Base-by-base conservation (phyloP, 2,113 vertebrate species). In the Cyprinodon tularosa region DNA sequence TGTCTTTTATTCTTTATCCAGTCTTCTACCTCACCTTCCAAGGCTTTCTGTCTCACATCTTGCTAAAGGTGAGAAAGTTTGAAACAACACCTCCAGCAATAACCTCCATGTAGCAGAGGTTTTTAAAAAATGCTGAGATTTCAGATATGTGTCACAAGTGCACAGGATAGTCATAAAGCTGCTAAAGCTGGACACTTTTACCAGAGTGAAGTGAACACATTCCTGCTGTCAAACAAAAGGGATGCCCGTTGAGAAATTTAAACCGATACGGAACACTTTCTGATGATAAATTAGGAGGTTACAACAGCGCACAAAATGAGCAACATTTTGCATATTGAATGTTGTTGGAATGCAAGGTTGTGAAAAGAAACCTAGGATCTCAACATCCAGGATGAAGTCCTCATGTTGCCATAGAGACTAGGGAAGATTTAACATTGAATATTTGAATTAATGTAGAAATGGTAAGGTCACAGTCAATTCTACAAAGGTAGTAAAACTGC, bases 341-440 rank as follows among this genome's bases (percentile, higher is more conserved):
- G 14, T 42, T 22, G 12, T 60, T 47, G 3, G 14, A 48, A 48
- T 38, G n/a, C 39, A 13, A 29, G 7, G 15, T 71, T 77, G 29
- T 44, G 13, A 66, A 38, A 22, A 63, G 64, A 65, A 60, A 48
- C 1, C 64, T 44, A 29, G 48, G 11, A 68, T 59, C 37, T 22
- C n/a, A 12, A 22, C 14, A 39, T 75, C 65, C 2, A 39, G 15
- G 14, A 50, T 48, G 0, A 38, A 81, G 36, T 38, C 78, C 57
- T 57, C 45, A 63, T 64, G 86, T 85, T 84, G 57, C 76, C 69
- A 84, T 87, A 76, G 84, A 64, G 63, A 87, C 76, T 0, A 38
- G 17, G 10, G 68, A 14, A 12, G 53, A 45, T 73, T 60, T 48
- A 66, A 63, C 48, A 48, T 60, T 76, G 62, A 29, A 37, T n/a